Conservation (phyloP, 2,797 vertebrate species). For the Spizella passerina region DNA sequence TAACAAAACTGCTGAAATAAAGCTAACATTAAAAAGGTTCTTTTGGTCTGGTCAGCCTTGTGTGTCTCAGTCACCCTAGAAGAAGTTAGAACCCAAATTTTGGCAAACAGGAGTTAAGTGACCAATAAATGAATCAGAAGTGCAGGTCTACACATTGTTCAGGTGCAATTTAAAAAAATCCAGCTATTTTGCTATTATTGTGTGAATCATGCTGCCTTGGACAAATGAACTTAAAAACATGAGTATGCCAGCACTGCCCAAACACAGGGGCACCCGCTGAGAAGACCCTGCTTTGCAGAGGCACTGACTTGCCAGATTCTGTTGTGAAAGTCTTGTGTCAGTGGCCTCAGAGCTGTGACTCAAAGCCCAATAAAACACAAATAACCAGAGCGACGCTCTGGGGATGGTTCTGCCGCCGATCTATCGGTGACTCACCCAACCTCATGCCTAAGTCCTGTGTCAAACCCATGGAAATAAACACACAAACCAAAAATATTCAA, state of each 20-base stretch:
- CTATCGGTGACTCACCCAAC: not conserved
- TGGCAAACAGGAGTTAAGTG: not conserved
- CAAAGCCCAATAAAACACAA: not conserved
- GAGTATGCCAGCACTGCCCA: not conserved
- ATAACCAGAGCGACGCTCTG: not conserved
- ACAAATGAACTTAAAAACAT: not conserved
- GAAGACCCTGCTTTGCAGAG: not conserved
- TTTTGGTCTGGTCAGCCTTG: not conserved
- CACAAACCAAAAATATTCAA: not conserved
- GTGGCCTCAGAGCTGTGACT: not conserved
- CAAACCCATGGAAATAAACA: slow-evolving; percentile 6
- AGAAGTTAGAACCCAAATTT: not conserved
- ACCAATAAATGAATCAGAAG: not conserved
- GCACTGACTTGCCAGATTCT: not conserved
- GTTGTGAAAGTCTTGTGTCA: not conserved
- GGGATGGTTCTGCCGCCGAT: not conserved
- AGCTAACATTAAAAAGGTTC: not conserved
- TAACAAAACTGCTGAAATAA: not conserved
- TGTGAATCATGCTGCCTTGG: accelerated
- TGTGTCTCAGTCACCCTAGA: accelerated
- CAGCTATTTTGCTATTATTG: not conserved
- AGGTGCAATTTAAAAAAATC: accelerated
- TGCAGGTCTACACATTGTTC: accelerated
- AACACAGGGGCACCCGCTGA: not conserved
- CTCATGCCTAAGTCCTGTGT: slow-evolving; percentile 4